phyloP scores from a whole-genome alignment of 2,113 vertebrate genomes.

The Hyla sarda region DNA sequence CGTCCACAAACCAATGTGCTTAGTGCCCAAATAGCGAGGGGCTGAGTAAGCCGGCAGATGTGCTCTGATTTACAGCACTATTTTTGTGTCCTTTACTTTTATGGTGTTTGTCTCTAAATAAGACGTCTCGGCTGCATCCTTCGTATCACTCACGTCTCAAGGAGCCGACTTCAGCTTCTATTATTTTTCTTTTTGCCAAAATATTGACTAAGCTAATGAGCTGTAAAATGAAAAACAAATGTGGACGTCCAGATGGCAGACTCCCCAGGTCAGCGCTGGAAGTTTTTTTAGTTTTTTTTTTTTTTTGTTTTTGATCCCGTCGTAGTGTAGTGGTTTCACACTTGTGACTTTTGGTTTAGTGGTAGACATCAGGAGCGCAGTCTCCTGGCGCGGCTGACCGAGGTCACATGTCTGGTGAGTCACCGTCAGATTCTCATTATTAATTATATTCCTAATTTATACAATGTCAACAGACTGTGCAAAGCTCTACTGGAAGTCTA shows the following conservation, averaged over 20 bases:
- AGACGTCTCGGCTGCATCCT: neutral
- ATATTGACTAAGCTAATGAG: constrained; percentile 34
- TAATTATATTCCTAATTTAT: neutral
- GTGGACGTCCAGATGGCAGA: constrained; percentile 4
- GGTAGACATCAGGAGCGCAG: neutral
- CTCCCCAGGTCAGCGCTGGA: neutral
- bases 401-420: neutral
- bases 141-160: neutral
- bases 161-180: neutral
- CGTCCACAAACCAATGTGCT: neutral
- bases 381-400: neutral
- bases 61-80: constrained; percentile 19
- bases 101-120: constrained; percentile 35
- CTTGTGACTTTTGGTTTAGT: neutral
- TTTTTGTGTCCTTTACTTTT: constrained; percentile 22
- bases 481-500: neutral
- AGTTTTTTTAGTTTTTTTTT: neutral
- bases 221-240: constrained; percentile 31
- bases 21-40: neutral
- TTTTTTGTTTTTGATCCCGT: constrained; percentile 10
- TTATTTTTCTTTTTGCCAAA: constrained; percentile 31
- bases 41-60: constrained; percentile 52
- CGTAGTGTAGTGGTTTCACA: neutral
- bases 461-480: neutral
- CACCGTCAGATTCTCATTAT: neutral